Evolutionary conservation across 2,113 vertebrate species (phyloP).

Genomic region (Brachypteracias leptosomus): DNA sequence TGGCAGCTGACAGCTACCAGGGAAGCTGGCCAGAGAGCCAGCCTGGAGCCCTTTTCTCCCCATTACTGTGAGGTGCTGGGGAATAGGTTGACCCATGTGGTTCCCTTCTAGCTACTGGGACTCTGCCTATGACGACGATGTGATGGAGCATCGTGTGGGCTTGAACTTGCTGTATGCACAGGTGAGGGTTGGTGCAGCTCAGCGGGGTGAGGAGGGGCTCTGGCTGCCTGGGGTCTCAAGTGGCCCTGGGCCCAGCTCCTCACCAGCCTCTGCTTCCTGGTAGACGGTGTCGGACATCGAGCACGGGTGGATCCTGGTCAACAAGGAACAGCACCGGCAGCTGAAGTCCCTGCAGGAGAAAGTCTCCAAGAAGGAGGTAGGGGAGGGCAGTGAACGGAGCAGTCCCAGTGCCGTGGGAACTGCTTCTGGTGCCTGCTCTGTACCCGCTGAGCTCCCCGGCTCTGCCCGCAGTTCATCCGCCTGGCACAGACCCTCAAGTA

Average conservation of each 20-base stretch:
- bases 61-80: neutral
- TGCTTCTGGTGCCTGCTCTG: accelerated
- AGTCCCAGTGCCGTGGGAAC: accelerated
- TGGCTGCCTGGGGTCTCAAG: neutral
- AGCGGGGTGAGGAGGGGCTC: neutral
- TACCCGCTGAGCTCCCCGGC: neutral
- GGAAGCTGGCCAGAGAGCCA: neutral
- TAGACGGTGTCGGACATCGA: constrained; percentile 96
- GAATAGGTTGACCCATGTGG: neutral
- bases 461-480: constrained; percentile 85
- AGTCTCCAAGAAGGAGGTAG: constrained; percentile 97
- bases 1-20: accelerated
- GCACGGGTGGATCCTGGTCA: constrained; percentile 94
- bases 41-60: neutral
- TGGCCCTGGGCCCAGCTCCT: neutral
- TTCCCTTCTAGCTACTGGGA: constrained; percentile 91
- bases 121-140: constrained; percentile 89
- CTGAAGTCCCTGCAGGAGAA: constrained; percentile 98
- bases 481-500: constrained; percentile 96
- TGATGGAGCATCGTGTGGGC: constrained; percentile 95
- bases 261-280: neutral
- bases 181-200: constrained; percentile 70
- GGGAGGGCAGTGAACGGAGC: neutral
- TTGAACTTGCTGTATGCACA: constrained; percentile 93
- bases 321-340: constrained; percentile 96